Evolutionary conservation across 2,113 vertebrate species (phyloP), one percentile per base, ranked within the genome.

Genomic region (Tachuris rubrigastra): DNA sequence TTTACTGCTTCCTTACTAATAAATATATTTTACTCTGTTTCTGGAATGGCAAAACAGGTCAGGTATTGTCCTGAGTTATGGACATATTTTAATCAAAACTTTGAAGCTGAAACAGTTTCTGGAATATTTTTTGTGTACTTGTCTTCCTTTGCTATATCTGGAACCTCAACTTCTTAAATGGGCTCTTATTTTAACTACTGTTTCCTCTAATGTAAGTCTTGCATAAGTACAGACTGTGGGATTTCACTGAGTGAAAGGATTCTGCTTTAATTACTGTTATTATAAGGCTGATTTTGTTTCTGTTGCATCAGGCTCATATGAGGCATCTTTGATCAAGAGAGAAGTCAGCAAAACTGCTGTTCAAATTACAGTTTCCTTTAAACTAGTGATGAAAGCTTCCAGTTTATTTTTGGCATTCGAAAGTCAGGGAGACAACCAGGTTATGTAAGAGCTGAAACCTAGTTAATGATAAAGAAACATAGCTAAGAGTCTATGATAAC

Each of bases 341-440:
- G 50, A 89, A 95, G 81, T 89, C 84, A 87, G 66, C 84, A 95
- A 87, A 96, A 91, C 77, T 90, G 63, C 66, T 92, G 47, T 87
- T 94, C 53, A 85, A 89, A 92, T 94, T 93, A 77, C 44, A 63
- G 90, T 92, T 97, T 93, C 84, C 69, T 94, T 96, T 96, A 89
- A 96, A 90, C 85, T 85, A 41, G 28, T 82, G 90, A 93, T 94
- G 92, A 96, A 96, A 96, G 88, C 68, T 81, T 85, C 77, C 33
- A 6, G 49, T 95, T 95, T 90, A 89, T 95, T 95, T 97, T 95
- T 94, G 83, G 60, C 80, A 68, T 85, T 49, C 56, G 31, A 65
- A 84, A 81, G 44, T 75, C 58, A 68, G 80, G n/a, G 69, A 94
- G 80, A 88, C 44, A 92, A 89, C 52, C 60, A 82, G 83, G 73